Percentiles rank a stretch among this genome's conserved stretches.
phyloP scores from a whole-genome alignment of 37 sponge, comb jelly and placozoan genomes.

The Spongilla lacustris region DNA sequence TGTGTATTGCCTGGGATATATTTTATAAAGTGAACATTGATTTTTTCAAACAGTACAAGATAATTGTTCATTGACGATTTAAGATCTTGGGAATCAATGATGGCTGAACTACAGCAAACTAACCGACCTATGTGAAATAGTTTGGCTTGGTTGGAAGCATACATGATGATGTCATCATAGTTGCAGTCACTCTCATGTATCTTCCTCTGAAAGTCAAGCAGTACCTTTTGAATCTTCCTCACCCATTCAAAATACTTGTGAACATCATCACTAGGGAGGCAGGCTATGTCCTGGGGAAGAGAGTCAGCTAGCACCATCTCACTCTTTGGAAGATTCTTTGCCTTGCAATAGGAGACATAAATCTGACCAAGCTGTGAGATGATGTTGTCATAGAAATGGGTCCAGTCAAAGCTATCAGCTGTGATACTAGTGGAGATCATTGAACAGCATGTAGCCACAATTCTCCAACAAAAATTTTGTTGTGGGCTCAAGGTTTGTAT shows the following conservation, averaged over 20 bases:
- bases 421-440: conserved; percentile 13
- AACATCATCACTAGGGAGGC: background rate
- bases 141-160: background rate
- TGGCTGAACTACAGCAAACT: no score
- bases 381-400: conserved; percentile 5
- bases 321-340: conserved; percentile 19
- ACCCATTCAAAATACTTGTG: conserved; percentile 24
- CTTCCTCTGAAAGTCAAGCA: background rate
- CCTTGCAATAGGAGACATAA: conserved; percentile 35
- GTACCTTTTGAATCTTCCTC: conserved; percentile 4
- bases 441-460: conserved; percentile 38
- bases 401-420: conserved; percentile 6
- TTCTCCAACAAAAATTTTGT: conserved; percentile 65
- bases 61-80: no score
- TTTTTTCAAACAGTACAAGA: no score
- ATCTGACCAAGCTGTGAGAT: conserved; percentile 32
- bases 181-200: background rate
- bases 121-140: background rate
- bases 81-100: no score
- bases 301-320: background rate
- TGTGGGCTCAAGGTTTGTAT: conserved; percentile 15
- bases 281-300: conserved; percentile 18
- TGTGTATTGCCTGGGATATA: no score
- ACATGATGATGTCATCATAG: conserved; percentile 5
- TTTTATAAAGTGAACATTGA: no score